phyloP scores from a whole-genome alignment of 2,113 vertebrate genomes.

The Xyrauchen texanus region DNA sequence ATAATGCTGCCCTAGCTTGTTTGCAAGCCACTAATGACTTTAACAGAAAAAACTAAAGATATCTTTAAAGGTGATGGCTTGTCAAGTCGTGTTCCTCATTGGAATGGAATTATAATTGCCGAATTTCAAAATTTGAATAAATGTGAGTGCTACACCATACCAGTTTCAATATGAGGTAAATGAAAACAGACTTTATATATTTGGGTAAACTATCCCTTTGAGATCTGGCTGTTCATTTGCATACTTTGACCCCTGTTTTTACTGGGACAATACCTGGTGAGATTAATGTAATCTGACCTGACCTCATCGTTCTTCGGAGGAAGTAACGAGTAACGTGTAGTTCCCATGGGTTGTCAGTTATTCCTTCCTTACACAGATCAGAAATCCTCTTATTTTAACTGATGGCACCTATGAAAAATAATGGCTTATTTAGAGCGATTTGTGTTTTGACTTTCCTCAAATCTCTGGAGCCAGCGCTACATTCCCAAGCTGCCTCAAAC shows the following conservation, averaged over 20 bases:
- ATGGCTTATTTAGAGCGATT: constrained; percentile 14
- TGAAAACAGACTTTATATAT: not conserved
- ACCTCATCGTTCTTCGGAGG: not conserved
- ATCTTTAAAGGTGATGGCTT: not conserved
- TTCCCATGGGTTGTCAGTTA: not conserved
- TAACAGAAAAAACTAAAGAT: not conserved
- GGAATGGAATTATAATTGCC: too few species aligned
- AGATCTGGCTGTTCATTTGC: not conserved
- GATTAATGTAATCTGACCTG: constrained; percentile 31
- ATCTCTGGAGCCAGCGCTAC: not conserved
- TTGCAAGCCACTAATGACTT: not conserved
- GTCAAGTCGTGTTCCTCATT: not conserved
- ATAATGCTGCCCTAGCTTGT: not conserved
- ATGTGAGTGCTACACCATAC: too few species aligned
- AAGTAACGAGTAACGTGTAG: not conserved
- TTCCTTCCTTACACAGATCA: not conserved
- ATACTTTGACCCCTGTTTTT: constrained; percentile 3
- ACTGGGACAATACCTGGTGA: constrained; percentile 1
- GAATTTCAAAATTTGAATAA: too few species aligned
- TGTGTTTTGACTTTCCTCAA: not conserved
- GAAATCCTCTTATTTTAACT: not conserved
- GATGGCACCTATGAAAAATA: constrained; percentile 10
- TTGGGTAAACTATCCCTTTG: not conserved
- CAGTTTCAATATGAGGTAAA: too few species aligned
- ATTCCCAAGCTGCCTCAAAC: constrained; percentile 18